phyloP scores from a whole-genome alignment of 2,113 vertebrate species.

The Oceanodroma tethys region DNA sequence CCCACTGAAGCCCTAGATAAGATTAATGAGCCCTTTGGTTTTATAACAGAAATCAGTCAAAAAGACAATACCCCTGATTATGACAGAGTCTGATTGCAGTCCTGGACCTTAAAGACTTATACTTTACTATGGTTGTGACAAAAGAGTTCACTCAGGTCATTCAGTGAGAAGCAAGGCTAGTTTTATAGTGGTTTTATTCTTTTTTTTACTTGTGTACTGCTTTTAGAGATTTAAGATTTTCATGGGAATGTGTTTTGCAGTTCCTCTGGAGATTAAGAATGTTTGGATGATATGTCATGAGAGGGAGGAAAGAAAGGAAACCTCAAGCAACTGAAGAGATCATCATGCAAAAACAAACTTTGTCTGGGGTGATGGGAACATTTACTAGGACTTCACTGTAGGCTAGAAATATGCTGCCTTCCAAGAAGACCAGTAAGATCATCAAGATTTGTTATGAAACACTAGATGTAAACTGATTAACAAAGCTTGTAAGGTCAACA shows the following conservation, averaged over 20 bases:
- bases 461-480: background rate
- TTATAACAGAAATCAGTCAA: background rate
- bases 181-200: background rate
- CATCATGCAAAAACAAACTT: background rate
- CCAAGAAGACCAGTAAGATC: background rate
- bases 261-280: background rate
- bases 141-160: background rate
- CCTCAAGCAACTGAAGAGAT: conserved; percentile 14
- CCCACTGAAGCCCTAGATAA: background rate
- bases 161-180: background rate
- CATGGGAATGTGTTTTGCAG: conserved; percentile 21
- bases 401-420: background rate
- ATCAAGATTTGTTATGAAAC: background rate
- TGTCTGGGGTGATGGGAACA: background rate
- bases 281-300: conserved; percentile 14
- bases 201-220: background rate
- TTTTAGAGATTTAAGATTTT: conserved; percentile 4
- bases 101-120: background rate
- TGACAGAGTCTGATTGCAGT: background rate
- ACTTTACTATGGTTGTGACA: background rate
- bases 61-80: background rate
- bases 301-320: conserved; percentile 1
- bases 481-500: background rate
- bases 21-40: background rate
- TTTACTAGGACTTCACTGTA: background rate